Conservation (phyloP, 2,113 vertebrate genomes). For the Ciconia maguari region DNA sequence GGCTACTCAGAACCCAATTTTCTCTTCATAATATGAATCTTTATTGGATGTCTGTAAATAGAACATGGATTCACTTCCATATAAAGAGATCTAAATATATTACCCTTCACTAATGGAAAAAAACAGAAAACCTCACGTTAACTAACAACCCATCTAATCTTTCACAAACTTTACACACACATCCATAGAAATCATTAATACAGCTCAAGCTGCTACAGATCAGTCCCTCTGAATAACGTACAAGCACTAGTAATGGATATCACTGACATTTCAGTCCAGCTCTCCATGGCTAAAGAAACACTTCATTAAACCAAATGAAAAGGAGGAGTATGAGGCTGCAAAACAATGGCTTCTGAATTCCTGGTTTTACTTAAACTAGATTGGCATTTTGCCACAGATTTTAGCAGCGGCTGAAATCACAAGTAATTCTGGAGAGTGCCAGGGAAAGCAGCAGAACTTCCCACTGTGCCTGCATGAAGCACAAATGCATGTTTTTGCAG, state of each 20-base stretch:
- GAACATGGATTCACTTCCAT: slow-evolving; percentile 17
- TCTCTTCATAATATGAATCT: neutral
- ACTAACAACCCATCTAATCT: neutral
- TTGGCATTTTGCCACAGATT: neutral
- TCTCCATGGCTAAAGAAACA: neutral
- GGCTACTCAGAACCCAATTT: slow-evolving; percentile 23
- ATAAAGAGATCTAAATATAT: slow-evolving; percentile 15
- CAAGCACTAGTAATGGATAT: neutral
- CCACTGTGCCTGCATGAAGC: neutral
- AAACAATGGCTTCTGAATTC: slow-evolving; percentile 1
- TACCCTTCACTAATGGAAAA: neutral
- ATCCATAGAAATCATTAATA: neutral
- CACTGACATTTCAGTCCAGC: neutral
- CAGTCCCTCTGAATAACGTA: neutral
- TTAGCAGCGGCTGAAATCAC: neutral
- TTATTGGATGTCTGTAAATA: slow-evolving; percentile 11
- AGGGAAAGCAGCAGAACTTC: neutral
- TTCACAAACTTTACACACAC: neutral
- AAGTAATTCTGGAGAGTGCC: neutral
- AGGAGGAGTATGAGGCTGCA: neutral
- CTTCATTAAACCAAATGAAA: neutral
- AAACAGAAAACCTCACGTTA: neutral
- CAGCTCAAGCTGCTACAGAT: neutral
- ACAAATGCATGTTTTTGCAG: neutral
- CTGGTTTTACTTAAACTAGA: neutral